A percentile compares a stretch with the other conserved stretches of the same genome.
phyloP scores from a whole-genome alignment of 2,797 vertebrate species.

The Myioborus melanocephalus region DNA sequence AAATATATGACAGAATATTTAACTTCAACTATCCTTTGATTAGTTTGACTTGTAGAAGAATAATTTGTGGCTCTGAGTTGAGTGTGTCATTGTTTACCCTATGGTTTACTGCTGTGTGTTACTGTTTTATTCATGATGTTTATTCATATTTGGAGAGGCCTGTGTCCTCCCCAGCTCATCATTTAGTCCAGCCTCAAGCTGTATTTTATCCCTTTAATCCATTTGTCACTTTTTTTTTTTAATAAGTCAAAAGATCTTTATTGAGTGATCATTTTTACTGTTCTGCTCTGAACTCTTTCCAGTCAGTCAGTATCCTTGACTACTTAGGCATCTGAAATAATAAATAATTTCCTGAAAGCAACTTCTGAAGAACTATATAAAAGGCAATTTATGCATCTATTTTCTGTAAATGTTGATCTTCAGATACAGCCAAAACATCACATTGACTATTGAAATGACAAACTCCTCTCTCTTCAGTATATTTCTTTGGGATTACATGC shows the following conservation, averaged over 20 bases:
- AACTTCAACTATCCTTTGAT: neutral
- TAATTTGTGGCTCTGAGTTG: neutral
- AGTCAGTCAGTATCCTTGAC: neutral
- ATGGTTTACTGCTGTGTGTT: neutral
- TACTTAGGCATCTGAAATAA: neutral
- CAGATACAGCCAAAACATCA: neutral
- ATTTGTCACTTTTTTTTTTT: neutral
- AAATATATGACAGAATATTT: neutral
- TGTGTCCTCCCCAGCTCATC: neutral
- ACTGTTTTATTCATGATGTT: neutral
- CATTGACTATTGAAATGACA: neutral
- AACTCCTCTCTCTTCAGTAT: neutral
- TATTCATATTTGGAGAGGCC: neutral
- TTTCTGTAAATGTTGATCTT: conserved; percentile 30
- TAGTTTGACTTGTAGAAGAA: neutral
- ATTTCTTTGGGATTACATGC: neutral
- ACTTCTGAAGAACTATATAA: neutral
- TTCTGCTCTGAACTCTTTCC: neutral
- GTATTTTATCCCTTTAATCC: neutral
- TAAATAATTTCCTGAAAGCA: conserved; percentile 3
- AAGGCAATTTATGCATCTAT: neutral
- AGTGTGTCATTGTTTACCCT: neutral
- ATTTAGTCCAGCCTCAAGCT: neutral
- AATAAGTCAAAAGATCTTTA: neutral
- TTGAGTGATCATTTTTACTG: neutral